phyloP scores from a whole-genome alignment of 2,888 invertebrate genomes.

The Apeira syringaria region DNA sequence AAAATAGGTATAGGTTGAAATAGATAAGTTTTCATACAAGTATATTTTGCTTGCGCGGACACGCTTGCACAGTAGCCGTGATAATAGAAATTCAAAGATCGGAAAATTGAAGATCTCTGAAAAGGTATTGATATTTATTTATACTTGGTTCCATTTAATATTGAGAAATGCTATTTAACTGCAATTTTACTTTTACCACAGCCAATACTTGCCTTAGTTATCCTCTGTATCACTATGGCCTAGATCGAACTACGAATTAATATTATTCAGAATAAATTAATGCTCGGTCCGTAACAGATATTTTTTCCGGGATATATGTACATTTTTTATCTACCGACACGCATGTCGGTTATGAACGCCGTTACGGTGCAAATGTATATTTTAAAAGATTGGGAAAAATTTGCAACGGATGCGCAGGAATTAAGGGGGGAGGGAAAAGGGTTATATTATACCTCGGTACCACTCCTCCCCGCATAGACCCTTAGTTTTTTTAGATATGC shows the following conservation, averaged over 20 bases:
- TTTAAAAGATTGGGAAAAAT: too few species aligned
- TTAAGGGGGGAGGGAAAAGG: too few species aligned
- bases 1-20: conserved; percentile 4
- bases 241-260: too few species aligned
- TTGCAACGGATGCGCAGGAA: too few species aligned
- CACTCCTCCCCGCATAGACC: too few species aligned
- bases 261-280: conserved; percentile 1
- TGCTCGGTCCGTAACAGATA: conserved; percentile 6
- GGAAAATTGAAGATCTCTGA: conserved; percentile 41
- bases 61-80: conserved; percentile 24
- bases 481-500: too few species aligned
- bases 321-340: conserved; percentile 7
- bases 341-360: conserved; percentile 7
- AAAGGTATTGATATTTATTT: conserved; percentile 37
- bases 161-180: conserved; percentile 3
- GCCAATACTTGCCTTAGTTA: too few species aligned
- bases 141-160: conserved; percentile 9
- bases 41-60: conserved; percentile 34
- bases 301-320: too few species aligned
- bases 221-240: too few species aligned
- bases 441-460: too few species aligned
- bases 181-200: background rate
- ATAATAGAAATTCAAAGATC: conserved; percentile 51
- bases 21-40: conserved; percentile 18
- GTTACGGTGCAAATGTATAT: background rate